Evolutionary conservation across 2,113 vertebrate genomes (phyloP), one percentile per base, ranked within the genome.

Genomic region (Chlamydotis undulata): DNA sequence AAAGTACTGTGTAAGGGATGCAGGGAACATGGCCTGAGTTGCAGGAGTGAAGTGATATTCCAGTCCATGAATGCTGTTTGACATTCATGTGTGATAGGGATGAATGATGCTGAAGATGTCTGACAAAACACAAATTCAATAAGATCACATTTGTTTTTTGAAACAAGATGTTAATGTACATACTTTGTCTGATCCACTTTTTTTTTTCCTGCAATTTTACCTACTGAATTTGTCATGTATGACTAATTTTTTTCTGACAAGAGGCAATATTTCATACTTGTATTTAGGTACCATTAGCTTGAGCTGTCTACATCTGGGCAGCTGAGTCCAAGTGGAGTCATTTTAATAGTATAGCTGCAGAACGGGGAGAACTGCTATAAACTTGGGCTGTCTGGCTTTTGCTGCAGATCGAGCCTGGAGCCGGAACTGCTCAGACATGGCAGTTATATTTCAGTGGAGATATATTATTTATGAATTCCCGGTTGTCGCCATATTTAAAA

Each of bases 381-480:
- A 92, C 61, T 19, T 23, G 33, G 82, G 47, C 83, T 68, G 64
- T 91, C 88, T 94, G 85, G 79, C 89, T 83, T 74, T 79, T 56
- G 67, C 81, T 78, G 83, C 75, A 92, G 84, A 78, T 90, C 64
- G 57, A 71, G 82, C 61, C 68, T 94, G 71, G 81, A 88, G 60
- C 65, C 6, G 28, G 41, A 92, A 59, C 43, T 90, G 64, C 89
- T 81, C 83, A 89, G 87, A 85, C 69, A 93, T 68, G 74, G 81
- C 92, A 71, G 76, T 91, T 77, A 78, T 92, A 95, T 97, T 97
- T 95, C 93, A 83, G 67, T 77, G 50, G 73, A 89, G 87, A 92
- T 89, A 85, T 35, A 92, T 97, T 93, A 94, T 94, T 97, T 94
- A 94, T 87, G 90, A 95, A 97, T 97, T 97, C 94, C 91, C 10